phyloP scores from a whole-genome alignment of 2,113 vertebrate genomes.

The Sporophila hypoxantha region DNA sequence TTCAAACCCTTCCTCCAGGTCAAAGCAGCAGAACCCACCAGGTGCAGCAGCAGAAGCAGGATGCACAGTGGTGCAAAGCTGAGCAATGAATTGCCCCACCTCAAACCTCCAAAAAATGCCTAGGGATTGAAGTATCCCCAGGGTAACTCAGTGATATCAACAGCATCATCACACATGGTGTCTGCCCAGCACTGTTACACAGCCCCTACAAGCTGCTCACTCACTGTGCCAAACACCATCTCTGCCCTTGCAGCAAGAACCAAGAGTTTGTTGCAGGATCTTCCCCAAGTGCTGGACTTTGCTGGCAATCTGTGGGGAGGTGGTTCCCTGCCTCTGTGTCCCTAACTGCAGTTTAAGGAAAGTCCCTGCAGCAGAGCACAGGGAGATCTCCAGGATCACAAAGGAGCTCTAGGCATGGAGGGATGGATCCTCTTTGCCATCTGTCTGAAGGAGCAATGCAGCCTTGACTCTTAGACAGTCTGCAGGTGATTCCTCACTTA shows the following conservation, averaged over 20 bases:
- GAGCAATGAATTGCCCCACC: not conserved
- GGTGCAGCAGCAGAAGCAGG: not conserved
- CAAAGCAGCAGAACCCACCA: not conserved
- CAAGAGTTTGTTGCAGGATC: not conserved
- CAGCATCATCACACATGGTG: rapidly evolving
- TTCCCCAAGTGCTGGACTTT: not conserved
- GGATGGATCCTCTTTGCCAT: not conserved
- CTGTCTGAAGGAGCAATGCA: not conserved
- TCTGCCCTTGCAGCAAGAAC: not conserved
- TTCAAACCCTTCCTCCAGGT: not conserved
- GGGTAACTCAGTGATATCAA: not conserved
- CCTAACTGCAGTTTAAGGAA: not conserved
- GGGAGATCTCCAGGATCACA: not conserved
- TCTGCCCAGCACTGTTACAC: not conserved
- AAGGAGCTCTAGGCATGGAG: not conserved
- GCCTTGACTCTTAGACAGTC: not conserved
- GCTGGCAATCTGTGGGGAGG: not conserved
- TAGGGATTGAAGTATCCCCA: not conserved
- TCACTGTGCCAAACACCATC: not conserved
- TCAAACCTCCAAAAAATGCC: not conserved
- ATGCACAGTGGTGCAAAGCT: not conserved
- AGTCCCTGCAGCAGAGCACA: not conserved
- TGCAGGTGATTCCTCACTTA: not conserved
- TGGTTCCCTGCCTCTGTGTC: not conserved
- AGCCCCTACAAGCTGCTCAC: not conserved